Evolutionary conservation across 1,140 invertebrate species (phyloP), one percentile per base, ranked within the genome.

Genomic region (Apocrypta bakeri): DNA sequence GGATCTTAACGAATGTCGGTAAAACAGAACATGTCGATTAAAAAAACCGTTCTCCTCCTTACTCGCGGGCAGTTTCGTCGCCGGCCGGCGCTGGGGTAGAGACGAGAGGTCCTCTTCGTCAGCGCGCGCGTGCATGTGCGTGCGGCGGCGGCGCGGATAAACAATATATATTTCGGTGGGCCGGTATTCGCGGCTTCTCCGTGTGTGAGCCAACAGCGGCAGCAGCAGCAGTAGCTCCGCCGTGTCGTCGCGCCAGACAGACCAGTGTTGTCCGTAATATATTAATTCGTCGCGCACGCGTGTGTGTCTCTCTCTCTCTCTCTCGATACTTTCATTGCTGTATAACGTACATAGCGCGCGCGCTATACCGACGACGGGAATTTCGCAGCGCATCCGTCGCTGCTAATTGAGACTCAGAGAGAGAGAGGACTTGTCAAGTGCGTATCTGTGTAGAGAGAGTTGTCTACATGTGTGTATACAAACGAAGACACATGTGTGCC

Each of bases 121-220:
- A 24, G 56, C 61, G 56, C 64, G 64, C 14, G 33, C 31, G 63
- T 42, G 24, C 64, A n/a, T 25, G 66, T 29, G 69, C 42, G 68
- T 64, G 80, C 74, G 56, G 80, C 80, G 56, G 80, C 80, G 73
- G 24, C 27, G 73, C 80, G 80, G 75, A 82, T 76, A 82, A 82
- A 82, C 73, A 82, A 82, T 61, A 72, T 66, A 81, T 74, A 74
- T 73, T 81, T 74, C 25, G 71, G 61, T 42, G 56, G 33, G 71
- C 56, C 61, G 79, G 69, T 80, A 79, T 72, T 72, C 78, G 37
- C 69, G 69, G 56, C 69, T 72, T 14, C 21, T 79, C 68, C 68
- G 78, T 37, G 42, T 29, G 66, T 37, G 78, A 63, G 78, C 24
- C 37, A 48, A 12, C 71, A 48, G 71, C 37, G 37, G n/a, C n/a